These are phyloP conservation scores for Ophion ellenae DNA, from an alignment of 2,888 invertebrate genomes.

Conservation along the genomic window DNA sequence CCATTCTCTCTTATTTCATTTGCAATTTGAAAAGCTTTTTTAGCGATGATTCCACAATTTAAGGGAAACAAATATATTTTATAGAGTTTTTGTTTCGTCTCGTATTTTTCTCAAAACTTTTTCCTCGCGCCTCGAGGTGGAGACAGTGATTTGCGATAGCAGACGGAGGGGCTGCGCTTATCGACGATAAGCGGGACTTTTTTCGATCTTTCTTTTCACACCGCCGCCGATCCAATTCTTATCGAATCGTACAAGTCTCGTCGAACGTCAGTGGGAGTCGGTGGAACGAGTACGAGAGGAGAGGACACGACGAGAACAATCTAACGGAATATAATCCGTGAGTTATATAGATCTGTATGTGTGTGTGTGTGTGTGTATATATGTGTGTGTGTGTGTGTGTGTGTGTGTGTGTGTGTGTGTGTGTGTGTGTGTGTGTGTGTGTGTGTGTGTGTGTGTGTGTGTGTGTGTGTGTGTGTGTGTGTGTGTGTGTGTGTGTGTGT, in stretches of 20 bases:
- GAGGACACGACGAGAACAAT: slow-evolving; percentile 11
- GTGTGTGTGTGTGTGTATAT: not conserved
- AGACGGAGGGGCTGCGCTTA: slow-evolving; percentile 26
- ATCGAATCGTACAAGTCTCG: slow-evolving; percentile 45
- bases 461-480: not conserved
- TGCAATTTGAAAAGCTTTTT: not conserved
- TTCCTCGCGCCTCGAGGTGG: slow-evolving; percentile 33
- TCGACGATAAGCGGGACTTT: slow-evolving; percentile 24
- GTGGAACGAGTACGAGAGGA: slow-evolving; percentile 14
- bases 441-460: no score
- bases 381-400: no score
- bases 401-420: not conserved
- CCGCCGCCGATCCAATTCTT: slow-evolving; percentile 47
- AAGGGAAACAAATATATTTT: slow-evolving; percentile 5
- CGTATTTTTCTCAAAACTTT: not conserved
- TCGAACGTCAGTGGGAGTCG: slow-evolving; percentile 11
- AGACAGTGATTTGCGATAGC: slow-evolving; percentile 2
- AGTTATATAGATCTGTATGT: not conserved
- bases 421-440: not conserved
- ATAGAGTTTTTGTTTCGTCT: not conserved
- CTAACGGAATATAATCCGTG: not conserved
- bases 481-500: not conserved
- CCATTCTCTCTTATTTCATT: not conserved
- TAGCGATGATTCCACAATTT: not conserved
- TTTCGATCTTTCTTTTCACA: slow-evolving; percentile 1